Base-by-base conservation (phyloP, 2,113 vertebrate species). In the Paedocypris sp. region DNA sequence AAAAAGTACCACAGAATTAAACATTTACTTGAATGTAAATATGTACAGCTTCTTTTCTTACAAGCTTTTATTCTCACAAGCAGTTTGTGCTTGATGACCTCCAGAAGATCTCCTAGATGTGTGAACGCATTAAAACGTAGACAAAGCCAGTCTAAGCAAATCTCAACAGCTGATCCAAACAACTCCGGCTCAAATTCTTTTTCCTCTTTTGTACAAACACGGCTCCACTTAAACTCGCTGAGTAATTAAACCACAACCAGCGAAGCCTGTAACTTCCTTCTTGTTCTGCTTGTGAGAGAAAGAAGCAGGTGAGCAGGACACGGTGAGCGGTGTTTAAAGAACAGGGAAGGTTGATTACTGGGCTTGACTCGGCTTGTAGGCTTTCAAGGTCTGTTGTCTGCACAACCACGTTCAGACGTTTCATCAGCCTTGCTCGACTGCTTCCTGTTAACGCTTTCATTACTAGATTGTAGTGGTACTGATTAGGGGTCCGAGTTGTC, bases 331-430 rank as follows among this genome's bases (percentile, higher is more conserved):
- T 0, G 2, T 22, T 43, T 5, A 20, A 42, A 19, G 28, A 45
- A 43, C 31, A 23, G 33, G 12, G 16, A n/a, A 33, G 25, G 29
- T 50, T 66, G 59, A 64, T 57, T 52, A 65, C 52, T 49, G 74
- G 77, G 78, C 82, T 62, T 81, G 82, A 82, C 76, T 78, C 62
- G 73, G 78, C 82, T 80, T 81, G 82, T 77, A 71, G 66, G 70
- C 67, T 68, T 60, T 57, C 73, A 75, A 72, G 64, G 63, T 70
- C 75, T 78, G 70, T 71, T 79, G 73, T 64, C 18, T 80, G 68
- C 73, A 75, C 36, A 70, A 73, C 80, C 82, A 62, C 85, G 83
- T 84, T 84, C 75, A 86, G 84, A 79, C 79, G 83, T 82, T 79
- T 84, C 63, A 67, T 74, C 74, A 66, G 50, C 49, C 41, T 15